These are phyloP conservation scores for Istiophorus platypterus DNA, from an alignment of 2,113 vertebrate species.

Conservation along the genomic window DNA sequence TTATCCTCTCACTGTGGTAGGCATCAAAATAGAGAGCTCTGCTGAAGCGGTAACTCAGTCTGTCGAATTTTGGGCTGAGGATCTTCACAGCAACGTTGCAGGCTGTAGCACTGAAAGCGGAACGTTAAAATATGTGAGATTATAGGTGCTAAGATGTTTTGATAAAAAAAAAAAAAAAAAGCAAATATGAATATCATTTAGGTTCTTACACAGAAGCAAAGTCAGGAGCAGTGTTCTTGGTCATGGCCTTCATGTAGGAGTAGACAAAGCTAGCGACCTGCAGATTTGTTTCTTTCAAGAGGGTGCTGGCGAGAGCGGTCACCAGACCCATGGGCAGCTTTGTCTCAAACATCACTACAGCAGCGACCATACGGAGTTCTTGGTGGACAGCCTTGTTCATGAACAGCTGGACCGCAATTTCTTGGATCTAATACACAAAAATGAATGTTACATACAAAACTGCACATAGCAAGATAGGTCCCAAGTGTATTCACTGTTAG, in stretches of 20 bases:
- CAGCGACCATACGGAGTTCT: conserved; percentile 86
- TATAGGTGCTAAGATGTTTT: not conserved
- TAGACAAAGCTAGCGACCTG: conserved; percentile 89
- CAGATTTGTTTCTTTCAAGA: conserved; percentile 83
- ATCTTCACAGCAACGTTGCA: conserved; percentile 88
- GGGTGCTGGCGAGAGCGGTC: conserved; percentile 76
- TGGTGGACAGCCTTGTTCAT: conserved; percentile 78
- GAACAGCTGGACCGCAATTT: conserved; percentile 84
- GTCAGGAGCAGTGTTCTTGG: conserved; percentile 85
- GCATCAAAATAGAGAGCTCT: conserved; percentile 70
- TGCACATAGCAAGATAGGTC: not conserved
- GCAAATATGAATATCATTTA: not conserved
- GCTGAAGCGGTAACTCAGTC: conserved; percentile 85
- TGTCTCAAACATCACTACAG: conserved; percentile 87
- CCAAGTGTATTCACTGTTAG: not conserved
- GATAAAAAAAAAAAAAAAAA: not conserved
- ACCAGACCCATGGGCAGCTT: conserved; percentile 83
- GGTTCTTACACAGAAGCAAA: conserved; percentile 84
- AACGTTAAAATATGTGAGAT: conserved; percentile 4
- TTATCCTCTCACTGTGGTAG: conserved; percentile 83
- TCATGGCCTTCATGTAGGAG: conserved; percentile 88
- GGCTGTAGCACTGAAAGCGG: conserved; percentile 85
- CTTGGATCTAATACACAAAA: conserved; percentile 84
- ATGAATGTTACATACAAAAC: not conserved
- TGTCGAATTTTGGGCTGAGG: conserved; percentile 83